These are phyloP conservation scores for Psylliodes chrysocephalus DNA, from an alignment of 2,888 invertebrate species.

Conservation along the genomic window DNA sequence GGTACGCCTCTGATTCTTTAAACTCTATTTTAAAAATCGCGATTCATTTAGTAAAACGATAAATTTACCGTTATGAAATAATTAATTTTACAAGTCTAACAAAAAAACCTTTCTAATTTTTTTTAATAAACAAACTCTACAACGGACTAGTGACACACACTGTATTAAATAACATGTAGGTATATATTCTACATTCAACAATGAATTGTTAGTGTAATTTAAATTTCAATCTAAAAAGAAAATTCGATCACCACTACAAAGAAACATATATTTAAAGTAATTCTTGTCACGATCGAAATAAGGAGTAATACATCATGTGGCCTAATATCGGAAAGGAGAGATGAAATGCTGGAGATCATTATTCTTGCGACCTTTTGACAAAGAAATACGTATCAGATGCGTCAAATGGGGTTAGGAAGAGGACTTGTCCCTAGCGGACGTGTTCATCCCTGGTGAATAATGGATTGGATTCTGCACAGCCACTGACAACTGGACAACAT, in stretches of 20 bases:
- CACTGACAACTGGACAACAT: constrained; percentile 55
- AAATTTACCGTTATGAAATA: no score
- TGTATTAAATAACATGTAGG: no score
- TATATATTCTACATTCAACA: no score
- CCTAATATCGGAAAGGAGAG: constrained; percentile 49
- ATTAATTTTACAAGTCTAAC: no score
- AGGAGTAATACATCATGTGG: constrained; percentile 51
- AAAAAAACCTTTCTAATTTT: no score
- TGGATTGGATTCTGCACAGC: constrained; percentile 52
- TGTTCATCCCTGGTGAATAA: constrained; percentile 56
- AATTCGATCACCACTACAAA: neutral
- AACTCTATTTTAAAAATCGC: no score
- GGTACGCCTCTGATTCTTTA: no score
- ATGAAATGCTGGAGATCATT: constrained; percentile 52
- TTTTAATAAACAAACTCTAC: no score
- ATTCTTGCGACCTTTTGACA: constrained; percentile 55
- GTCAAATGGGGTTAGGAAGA: constrained; percentile 54
- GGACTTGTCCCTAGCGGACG: constrained; percentile 51
- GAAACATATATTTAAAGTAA: constrained; percentile 38
- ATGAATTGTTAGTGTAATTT: no score
- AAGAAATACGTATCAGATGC: constrained; percentile 56
- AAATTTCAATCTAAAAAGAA: no score
- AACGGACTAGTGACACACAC: no score
- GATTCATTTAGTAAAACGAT: no score
- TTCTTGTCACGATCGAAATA: constrained; percentile 46